Conservation (phyloP, 2,113 vertebrate species). For the Corythoichthys haematopterus region DNA sequence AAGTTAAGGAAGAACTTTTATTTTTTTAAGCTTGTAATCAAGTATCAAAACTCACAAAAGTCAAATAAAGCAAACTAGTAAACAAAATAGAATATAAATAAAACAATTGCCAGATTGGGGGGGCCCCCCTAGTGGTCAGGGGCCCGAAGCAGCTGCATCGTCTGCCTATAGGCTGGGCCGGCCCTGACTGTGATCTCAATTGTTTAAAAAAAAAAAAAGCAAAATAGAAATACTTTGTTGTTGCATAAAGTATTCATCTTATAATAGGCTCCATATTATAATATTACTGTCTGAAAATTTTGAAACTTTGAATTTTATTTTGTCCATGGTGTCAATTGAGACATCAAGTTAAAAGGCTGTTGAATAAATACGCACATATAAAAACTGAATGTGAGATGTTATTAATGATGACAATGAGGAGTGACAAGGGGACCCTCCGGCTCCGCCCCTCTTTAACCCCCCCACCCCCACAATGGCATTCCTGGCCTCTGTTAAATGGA, state of each 20-base stretch:
- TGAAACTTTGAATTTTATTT: conserved; percentile 1
- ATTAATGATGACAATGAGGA: conserved; percentile 31
- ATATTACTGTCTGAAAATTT: background rate
- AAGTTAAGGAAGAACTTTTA: too few species aligned
- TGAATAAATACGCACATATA: background rate
- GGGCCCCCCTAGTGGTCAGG: too few species aligned
- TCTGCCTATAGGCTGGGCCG: too few species aligned
- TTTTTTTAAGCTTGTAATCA: too few species aligned
- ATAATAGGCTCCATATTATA: background rate
- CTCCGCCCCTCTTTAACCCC: conserved; percentile 8
- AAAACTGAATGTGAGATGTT: background rate
- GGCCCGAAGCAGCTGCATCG: too few species aligned
- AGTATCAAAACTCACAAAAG: too few species aligned
- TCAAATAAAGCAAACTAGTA: too few species aligned
- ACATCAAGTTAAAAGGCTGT: conserved; percentile 58
- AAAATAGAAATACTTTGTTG: too few species aligned
- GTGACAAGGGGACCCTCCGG: conserved; percentile 74
- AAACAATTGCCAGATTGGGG: too few species aligned
- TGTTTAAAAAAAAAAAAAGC: too few species aligned
- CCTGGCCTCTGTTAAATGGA: background rate
- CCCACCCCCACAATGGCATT: background rate
- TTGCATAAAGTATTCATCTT: background rate
- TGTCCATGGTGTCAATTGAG: conserved; percentile 55
- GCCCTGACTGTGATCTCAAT: too few species aligned
- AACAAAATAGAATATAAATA: too few species aligned